These are phyloP conservation scores for Sebastes melanostomus DNA, from an alignment of 2,797 vertebrate species.

Conservation along the genomic window DNA sequence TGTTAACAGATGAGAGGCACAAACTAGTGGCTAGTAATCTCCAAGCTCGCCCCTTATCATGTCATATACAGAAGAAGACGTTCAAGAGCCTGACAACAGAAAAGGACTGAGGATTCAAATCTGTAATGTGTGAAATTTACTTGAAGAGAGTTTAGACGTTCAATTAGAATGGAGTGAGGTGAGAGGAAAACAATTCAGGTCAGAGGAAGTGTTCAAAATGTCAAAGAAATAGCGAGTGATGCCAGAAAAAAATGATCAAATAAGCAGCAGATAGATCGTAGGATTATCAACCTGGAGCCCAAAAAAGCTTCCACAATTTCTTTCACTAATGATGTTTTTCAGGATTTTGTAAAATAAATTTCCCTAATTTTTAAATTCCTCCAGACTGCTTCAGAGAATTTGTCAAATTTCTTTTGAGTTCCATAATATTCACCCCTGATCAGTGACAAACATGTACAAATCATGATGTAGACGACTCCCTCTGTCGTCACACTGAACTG, in stretches of 20 bases:
- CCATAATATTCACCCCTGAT: background rate
- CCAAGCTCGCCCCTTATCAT: background rate
- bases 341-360: background rate
- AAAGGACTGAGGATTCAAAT: background rate
- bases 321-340: background rate
- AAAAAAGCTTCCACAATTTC: background rate
- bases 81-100: background rate
- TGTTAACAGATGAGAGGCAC: background rate
- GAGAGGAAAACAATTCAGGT: slow-evolving; percentile 1
- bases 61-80: background rate
- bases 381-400: background rate
- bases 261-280: background rate
- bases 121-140: background rate
- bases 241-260: slow-evolving; percentile 13
- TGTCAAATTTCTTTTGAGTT: background rate
- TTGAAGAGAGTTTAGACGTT: background rate
- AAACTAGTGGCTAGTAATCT: background rate
- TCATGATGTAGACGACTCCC: background rate
- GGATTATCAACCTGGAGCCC: background rate
- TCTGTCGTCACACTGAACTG: background rate
- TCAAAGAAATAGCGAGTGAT: slow-evolving; percentile 1
- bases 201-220: background rate
- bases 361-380: background rate
- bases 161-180: slow-evolving; percentile 2
- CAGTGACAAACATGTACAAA: background rate